Evolutionary conservation across 2,888 invertebrate genomes (phyloP).

Genomic region (Lasius fuliginosus): DNA sequence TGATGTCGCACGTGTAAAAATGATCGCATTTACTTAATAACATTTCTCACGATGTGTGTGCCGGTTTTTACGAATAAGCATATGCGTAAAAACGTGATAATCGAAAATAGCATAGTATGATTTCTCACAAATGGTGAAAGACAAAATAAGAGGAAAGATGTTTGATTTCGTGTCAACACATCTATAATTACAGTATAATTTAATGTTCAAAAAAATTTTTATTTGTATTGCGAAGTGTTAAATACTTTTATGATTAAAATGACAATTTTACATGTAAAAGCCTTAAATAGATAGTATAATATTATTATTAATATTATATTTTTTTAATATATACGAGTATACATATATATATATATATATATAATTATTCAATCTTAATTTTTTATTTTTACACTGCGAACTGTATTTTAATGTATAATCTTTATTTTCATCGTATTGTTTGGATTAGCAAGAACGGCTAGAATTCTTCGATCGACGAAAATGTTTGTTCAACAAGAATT

Average conservation of each 20-base stretch:
- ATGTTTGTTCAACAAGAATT: constrained; percentile 60
- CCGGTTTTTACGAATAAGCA: not conserved
- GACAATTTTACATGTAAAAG: not conserved
- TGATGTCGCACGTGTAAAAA: constrained; percentile 8
- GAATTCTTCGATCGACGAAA: constrained; percentile 7
- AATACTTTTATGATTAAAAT: not conserved
- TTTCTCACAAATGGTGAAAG: not conserved
- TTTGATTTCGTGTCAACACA: not conserved
- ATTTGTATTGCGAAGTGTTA: not conserved
- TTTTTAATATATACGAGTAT: not conserved
- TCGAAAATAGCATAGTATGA: not conserved
- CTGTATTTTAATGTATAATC: not conserved
- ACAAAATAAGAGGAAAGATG: not conserved
- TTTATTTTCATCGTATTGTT: not conserved
- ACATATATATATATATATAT: too few relatives aligned
- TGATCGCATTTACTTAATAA: constrained; percentile 11
- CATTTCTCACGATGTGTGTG: not conserved
- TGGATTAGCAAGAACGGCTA: not conserved
- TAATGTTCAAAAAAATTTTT: not conserved
- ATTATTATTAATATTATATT: not conserved
- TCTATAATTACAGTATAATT: not conserved
- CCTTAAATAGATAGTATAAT: not conserved
- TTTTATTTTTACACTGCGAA: not conserved
- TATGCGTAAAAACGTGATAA: not conserved
- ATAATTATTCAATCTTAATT: not conserved